Evolutionary conservation across 2,888 invertebrate genomes (phyloP).

Genomic region (Eupeodes latifasciatus): DNA sequence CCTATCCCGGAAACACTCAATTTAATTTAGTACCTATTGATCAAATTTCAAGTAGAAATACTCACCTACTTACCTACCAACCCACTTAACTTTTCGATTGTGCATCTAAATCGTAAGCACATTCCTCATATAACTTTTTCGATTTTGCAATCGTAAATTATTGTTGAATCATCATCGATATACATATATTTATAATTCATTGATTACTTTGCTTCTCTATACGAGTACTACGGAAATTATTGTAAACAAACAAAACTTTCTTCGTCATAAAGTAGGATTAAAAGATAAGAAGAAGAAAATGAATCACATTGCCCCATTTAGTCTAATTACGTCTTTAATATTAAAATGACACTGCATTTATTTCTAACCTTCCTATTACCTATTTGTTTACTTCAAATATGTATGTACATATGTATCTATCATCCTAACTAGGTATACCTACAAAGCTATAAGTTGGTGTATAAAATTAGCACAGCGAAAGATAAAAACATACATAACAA

Average conservation of each 20-base stretch:
- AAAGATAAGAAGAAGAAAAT: slow-evolving; percentile 13
- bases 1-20: too few relatives aligned
- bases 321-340: background rate
- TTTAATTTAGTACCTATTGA: too few relatives aligned
- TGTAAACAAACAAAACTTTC: slow-evolving; percentile 55
- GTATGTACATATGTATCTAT: background rate
- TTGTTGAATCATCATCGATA: slow-evolving; percentile 11
- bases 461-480: slow-evolving; percentile 14
- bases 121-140: background rate
- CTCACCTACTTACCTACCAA: too few relatives aligned
- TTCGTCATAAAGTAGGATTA: slow-evolving; percentile 27
- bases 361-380: slow-evolving; percentile 1
- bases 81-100: too few relatives aligned
- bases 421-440: background rate
- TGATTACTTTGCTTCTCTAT: background rate
- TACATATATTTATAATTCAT: background rate
- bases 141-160: background rate
- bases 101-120: background rate
- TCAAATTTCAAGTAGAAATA: too few relatives aligned
- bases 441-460: background rate
- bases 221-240: background rate
- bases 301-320: slow-evolving; percentile 38
- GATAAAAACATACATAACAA: slow-evolving; percentile 30
- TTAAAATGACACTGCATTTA: background rate
- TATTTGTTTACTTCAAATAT: background rate